Evolutionary conservation across 2,797 vertebrate species (phyloP), one percentile per base, ranked within the genome.

Genomic region (Coreius guichenoti): DNA sequence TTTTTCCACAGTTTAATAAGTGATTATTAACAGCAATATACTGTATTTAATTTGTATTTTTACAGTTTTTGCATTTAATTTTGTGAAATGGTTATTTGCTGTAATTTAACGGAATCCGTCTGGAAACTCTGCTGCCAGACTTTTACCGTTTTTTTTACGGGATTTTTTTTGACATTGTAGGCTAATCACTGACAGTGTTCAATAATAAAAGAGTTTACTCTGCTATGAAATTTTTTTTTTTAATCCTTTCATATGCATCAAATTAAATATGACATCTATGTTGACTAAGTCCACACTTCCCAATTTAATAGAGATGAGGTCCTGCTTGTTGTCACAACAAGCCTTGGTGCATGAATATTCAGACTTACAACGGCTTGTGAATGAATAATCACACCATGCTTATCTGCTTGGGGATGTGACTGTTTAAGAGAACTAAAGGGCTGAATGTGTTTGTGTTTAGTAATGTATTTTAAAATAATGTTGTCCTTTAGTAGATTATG

Each of bases 381-480:
- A 81, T 78, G 54, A 81, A 81, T 76, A 45, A 73, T 77, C 72
- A 80, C 51, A 83, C 11, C 68, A 49, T 74, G 80, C 31, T 76
- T 70, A 49, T 79, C 68, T 47, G 26, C 8, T 70, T 49, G 26
- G 43, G 51, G 36, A 61, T 54, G 74, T 26, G 45, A 47, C 13
- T 6, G 36, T 54, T 54, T 67, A 31, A 70, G 19, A 51, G 45
- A 74, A 49, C 23, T 47, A 7, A 49, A 61, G 68, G 49, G 29
- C 23, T 65, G 51, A 70, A 21, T 47, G n/a, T 58, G 78, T 74
- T 70, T 69, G 23, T 54, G 68, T 36, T 49, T 61, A 26, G 54
- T 58, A 56, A 51, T 29, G 54, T 51, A 33, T 77, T 21, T 49
- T 43, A 17, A 29, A 11, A 49, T 86, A 65, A 84, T 67, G 29